A percentile compares a stretch with the other conserved stretches of the same genome.
Evolutionary conservation across 2,888 invertebrate genomes (phyloP).

Genomic region (Calliphora vomitoria): DNA sequence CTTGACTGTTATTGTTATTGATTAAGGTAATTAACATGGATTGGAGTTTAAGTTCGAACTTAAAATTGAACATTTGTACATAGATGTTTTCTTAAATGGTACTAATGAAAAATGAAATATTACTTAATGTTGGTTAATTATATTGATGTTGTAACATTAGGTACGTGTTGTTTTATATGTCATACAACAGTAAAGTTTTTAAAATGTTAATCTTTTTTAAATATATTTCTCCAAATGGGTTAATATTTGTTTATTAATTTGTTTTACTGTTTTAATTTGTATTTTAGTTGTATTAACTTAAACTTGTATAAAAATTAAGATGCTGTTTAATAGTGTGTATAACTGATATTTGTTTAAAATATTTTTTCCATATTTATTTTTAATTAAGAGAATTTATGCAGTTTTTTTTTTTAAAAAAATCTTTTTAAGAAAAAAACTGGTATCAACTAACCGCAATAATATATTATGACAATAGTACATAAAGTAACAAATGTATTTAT

Average conservation of each 20-base stretch:
- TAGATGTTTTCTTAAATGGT: background rate
- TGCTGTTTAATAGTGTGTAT: slow-evolving; percentile 50
- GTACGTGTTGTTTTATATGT: background rate
- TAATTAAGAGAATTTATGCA: slow-evolving; percentile 31
- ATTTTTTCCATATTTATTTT: slow-evolving; percentile 23
- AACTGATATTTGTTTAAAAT: slow-evolving; percentile 28
- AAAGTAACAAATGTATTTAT: slow-evolving; percentile 3
- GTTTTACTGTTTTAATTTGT: slow-evolving; percentile 45
- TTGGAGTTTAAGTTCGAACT: background rate
- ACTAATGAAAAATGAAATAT: background rate
- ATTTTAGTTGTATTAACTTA: slow-evolving; percentile 36
- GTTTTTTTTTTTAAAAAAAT: background rate
- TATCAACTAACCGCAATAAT: slow-evolving; percentile 7
- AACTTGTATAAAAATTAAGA: slow-evolving; percentile 63
- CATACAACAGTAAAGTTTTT: too few species aligned
- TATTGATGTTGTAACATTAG: background rate
- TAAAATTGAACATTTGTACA: background rate
- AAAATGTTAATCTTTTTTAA: too few species aligned
- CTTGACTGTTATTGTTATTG: background rate
- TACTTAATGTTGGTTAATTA: background rate
- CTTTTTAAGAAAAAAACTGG: background rate
- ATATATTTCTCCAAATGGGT: slow-evolving; percentile 40
- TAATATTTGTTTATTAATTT: slow-evolving; percentile 30
- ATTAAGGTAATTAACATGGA: slow-evolving; percentile 7
- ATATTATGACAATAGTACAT: background rate